These are phyloP conservation scores for Pyrgilauda ruficollis DNA, from an alignment of 2,113 vertebrate genomes.

Conservation along the genomic window DNA sequence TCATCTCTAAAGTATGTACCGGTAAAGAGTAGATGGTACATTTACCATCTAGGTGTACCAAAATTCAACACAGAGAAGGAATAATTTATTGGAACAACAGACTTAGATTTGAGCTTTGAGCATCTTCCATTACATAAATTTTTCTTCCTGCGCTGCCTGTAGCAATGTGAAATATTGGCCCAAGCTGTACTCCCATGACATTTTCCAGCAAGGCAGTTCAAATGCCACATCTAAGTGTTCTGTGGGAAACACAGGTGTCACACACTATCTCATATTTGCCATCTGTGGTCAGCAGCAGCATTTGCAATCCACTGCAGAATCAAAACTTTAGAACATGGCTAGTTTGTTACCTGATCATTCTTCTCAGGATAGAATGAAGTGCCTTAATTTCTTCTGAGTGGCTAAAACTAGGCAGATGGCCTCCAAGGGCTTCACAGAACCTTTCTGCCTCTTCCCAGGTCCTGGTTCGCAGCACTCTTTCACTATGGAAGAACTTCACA, in stretches of 20 bases:
- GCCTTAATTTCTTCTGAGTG: constrained; percentile 75
- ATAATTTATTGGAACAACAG: not conserved
- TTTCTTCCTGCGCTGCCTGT: not conserved
- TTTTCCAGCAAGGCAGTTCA: constrained; percentile 37
- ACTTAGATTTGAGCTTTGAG: not conserved
- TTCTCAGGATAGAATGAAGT: constrained; percentile 78
- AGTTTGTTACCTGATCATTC: constrained; percentile 80
- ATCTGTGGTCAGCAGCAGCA: not conserved
- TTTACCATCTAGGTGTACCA: not conserved
- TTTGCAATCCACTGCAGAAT: not conserved
- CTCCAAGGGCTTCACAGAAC: constrained; percentile 90
- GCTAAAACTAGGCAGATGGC: constrained; percentile 87
- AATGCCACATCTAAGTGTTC: not conserved
- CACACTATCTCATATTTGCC: not conserved
- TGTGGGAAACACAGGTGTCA: not conserved
- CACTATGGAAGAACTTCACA: constrained; percentile 87
- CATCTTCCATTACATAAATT: not conserved
- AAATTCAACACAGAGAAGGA: not conserved
- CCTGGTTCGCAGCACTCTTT: constrained; percentile 86
- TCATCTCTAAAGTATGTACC: not conserved
- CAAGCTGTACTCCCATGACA: not conserved
- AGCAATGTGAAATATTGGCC: not conserved
- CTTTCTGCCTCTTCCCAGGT: constrained; percentile 92
- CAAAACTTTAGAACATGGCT: not conserved
- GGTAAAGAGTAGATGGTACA: not conserved